phyloP scores from a whole-genome alignment of 2,113 vertebrate species.

The Pangasianodon hypophthalmus region DNA sequence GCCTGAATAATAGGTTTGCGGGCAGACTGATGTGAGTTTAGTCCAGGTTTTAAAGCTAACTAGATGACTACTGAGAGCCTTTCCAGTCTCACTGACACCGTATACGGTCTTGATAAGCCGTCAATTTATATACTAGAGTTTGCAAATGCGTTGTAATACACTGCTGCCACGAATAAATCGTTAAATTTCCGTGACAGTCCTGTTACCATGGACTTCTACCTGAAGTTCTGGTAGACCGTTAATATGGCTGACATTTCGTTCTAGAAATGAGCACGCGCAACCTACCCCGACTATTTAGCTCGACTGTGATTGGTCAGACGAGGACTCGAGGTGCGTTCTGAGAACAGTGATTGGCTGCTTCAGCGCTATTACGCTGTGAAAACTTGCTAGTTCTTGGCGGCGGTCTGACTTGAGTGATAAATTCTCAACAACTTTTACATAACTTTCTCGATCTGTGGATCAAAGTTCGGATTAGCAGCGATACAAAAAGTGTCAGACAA shows the following conservation, averaged over 20 bases:
- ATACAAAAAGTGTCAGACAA: background rate
- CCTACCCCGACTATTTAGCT: conserved; percentile 51
- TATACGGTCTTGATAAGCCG: background rate
- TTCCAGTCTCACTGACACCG: background rate
- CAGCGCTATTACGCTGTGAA: background rate
- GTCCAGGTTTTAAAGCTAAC: background rate
- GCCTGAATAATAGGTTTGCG: background rate
- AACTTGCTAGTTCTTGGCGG: conserved; percentile 51
- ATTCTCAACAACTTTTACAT: conserved; percentile 27
- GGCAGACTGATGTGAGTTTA: background rate
- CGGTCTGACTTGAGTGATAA: conserved; percentile 10
- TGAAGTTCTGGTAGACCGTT: conserved; percentile 66
- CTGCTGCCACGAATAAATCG: background rate
- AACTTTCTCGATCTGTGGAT: conserved; percentile 18
- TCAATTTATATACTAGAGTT: background rate
- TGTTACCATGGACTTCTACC: conserved; percentile 46
- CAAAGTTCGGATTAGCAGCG: background rate
- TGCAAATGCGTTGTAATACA: background rate
- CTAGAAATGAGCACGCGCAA: conserved; percentile 65
- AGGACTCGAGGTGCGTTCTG: background rate
- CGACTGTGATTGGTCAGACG: conserved; percentile 46
- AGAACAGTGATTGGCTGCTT: conserved; percentile 63
- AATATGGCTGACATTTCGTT: conserved; percentile 82
- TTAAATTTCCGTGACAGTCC: background rate
- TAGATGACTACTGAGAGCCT: background rate